Base-by-base conservation (phyloP, 2,797 vertebrate species). In the Pteropus rufus region DNA sequence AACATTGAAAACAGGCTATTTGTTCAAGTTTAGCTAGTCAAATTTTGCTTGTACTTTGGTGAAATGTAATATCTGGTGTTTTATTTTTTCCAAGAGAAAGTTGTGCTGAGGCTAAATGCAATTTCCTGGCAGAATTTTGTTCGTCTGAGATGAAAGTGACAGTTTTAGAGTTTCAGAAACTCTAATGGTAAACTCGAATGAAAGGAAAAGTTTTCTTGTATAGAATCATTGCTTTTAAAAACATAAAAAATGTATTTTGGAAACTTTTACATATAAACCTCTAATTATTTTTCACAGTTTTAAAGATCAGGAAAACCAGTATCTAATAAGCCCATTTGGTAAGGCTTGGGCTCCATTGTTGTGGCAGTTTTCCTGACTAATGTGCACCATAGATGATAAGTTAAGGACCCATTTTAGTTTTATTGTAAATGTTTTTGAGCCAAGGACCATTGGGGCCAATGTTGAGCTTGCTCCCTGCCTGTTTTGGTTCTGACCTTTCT, bases 71-170 rank as follows among this genome's bases (percentile, higher is more conserved):
- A 72, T 54, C 34, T 76, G 19, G 26, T 83, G 31, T 89, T 92
- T 94, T 81, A 18, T 83, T 96, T 93, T 94, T 96, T 86, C 9
- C 7, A 62, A 75, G 41, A 70, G 46, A 83, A 87, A 83, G 56
- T 76, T 84, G 34, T 93, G 21, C 39, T 91, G 34, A 75, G 46
- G 21, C 87, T 89, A 88, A 88, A 62, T 93, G 84, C 56, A 89
- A 18, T 94, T 93, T 95, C 82, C 64, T 95, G 49, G 46, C 65
- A 92, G 83, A 92, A 91, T 96, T 95, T 77, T 31, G 10, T 92
- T 91, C 16, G 77, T 4, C 16, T 49, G n/a, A 91, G 72, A 34
- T 36, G 18, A 96, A 96, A 95, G 65, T 70, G 34, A 79, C 41
- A 44, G 34, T 64, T 87, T 64, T 93, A 80, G 21, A 83, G 44